Conservation (phyloP, 2,113 vertebrate genomes). For the Pseudopipra pipra region DNA sequence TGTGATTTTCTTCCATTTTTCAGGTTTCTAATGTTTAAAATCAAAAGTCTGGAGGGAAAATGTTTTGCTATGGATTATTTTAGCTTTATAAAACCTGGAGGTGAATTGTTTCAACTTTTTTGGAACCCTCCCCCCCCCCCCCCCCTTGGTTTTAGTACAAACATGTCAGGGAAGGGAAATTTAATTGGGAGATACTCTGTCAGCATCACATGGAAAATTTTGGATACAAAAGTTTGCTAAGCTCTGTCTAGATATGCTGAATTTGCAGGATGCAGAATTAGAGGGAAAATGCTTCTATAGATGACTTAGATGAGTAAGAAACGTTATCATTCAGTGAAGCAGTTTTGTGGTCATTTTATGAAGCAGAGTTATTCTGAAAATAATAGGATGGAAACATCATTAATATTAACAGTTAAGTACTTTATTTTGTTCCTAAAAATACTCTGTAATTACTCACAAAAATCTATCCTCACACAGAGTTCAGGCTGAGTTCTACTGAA, state of each 20-base stretch:
- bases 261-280: background rate
- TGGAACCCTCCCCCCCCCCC: background rate
- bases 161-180: background rate
- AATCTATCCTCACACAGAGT: background rate
- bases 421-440: background rate
- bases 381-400: background rate
- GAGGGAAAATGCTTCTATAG: background rate
- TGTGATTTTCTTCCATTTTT: background rate
- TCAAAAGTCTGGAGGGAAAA: background rate
- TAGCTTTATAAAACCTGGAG: background rate
- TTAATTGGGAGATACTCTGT: background rate
- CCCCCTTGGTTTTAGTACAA: background rate
- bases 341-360: background rate
- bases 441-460: background rate
- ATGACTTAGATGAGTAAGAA: background rate
- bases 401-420: background rate
- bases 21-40: background rate
- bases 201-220: background rate
- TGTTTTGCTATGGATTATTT: background rate
- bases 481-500: background rate
- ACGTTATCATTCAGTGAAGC: background rate
- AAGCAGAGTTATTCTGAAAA: background rate
- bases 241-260: background rate
- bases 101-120: background rate
- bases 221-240: background rate